Base-by-base conservation (phyloP, 2,888 invertebrate genomes). In the Notodonta ziczac region DNA sequence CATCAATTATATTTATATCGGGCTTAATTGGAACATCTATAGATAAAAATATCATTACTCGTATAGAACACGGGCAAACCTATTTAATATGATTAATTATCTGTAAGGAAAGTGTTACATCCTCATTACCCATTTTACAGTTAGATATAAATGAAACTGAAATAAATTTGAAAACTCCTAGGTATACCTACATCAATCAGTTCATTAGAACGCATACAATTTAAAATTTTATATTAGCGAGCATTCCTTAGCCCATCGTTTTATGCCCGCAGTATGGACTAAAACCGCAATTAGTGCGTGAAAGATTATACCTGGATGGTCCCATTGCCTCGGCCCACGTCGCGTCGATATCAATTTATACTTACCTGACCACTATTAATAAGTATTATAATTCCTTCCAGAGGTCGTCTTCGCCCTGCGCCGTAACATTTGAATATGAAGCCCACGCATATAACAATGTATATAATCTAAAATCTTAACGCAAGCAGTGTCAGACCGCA, bases 391-490 rank as follows among this genome's bases (percentile, higher is more conserved):
- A 50, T 50, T 16, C 48, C 5, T 16, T 16, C 50, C 50, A 50
- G 24, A 8, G 51, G 51, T 24, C 24, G 24, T 8, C 24, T 16
- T 16, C 13, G 52, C 52, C 32, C 32, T 35, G 12, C 50, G 35
- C 57, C 46, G 58, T 57, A 57, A 64, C 54, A 54, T 55, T 61
- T 70, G 58, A 32, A 61, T 61, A 40, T 5, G 35, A 60, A 40
- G 57, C 66, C 74, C 68, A 74, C 70, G 69, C 70, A 62, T 51
- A 56, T 40, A 24, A 65, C 65, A 72, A 62, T 62, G 65, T 61
- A 52, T 56, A 52, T 35, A 12, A 24, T 55, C 46, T 7, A 57
- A 63, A 67, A 67, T 66, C 60, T 64, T 53, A 67, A 67, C 56
- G 65, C 67, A 66, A 64, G 65, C 62, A 57, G 66, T 67, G 66